Base-by-base conservation (phyloP, 2,113 vertebrate genomes). In the Lagopus muta region DNA sequence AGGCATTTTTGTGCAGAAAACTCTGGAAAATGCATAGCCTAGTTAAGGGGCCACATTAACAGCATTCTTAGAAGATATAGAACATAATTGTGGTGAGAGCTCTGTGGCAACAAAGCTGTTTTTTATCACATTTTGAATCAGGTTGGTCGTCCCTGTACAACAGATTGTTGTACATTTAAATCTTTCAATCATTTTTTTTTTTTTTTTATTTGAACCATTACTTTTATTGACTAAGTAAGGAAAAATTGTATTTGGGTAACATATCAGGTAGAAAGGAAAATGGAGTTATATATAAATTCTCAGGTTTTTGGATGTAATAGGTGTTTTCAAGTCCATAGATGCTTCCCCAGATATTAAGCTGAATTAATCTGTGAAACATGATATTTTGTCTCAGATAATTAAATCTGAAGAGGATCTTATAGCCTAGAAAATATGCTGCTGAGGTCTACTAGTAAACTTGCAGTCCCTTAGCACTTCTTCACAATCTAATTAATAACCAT, bases 401-500 rank as follows among this genome's bases (percentile, higher is more conserved):
- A 28, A 21, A 8, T 61, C 58, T 40, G 22, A 36, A 62, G 38
- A 52, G 27, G 3, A 54, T 30, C 15, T 67, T 45, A 2, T 6
- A 67, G 16, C 17, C 28, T 54, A 17, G 38, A n/a, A 52, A 80
- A 25, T 30, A 14, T 0, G 3, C 22, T 73, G 1, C 3, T 30
- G 21, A 34, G 40, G 16, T 25, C 0, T 2, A 20, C 24, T 17
- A 42, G 34, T 18, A 32, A 47, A 32, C 64, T 43, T 48, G 47
- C 30, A 32, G 76, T 57, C 34, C 30, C 2, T 30, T 62, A 24
- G 13, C 42, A 4, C 25, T 11, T 6, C 3, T 27, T 62, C 17
- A 0, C 13, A 25, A 15, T 61, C 40, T 42, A 1, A 0, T 32
- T 57, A n/a, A 13, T n/a, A 20, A 5, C 6, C 4, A 21, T 38